Evolutionary conservation across 2,888 invertebrate genomes (phyloP), one percentile per base, ranked within the genome.

Genomic region (Sarcophaga carnaria): DNA sequence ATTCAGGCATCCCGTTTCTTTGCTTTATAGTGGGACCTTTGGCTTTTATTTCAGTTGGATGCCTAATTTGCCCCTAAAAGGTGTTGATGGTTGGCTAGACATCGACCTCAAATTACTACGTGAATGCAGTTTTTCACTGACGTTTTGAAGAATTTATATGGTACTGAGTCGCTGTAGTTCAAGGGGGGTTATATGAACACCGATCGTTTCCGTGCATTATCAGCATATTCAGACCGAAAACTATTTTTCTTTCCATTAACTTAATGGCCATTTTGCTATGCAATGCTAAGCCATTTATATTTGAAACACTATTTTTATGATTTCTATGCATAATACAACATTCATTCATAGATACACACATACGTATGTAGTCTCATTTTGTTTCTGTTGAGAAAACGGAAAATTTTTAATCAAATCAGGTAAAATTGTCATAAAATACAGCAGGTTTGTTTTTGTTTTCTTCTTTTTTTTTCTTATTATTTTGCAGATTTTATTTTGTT

Each of bases 331-430:
- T 17, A 54, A 14, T 2, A 54, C 54, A 67, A n/a, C 25, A 63
- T 75, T 69, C 20, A 25, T n/a, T 54, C 67, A n/a, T 60, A 63
- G 49, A 49, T 11, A 14, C 4, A 49, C 4, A 49, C 3, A 12
- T 14, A 49, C 10, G 2, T 11, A 64, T 72, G 66, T 69, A 37
- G 69, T 47, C 47, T 71, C 64, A 71, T 83, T 83, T 81, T 54
- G 66, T 17, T 77, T 77, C 22, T 59, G 4, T 71, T 71, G 72
- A 74, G 47, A 62, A 59, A 69, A 71, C 20, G 69, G 37, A 69
- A 81, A 90, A 90, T 90, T 91, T 90, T 90, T 92, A 92, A 92
- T 92, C 92, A 92, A 92, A 92, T 92, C 92, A 92, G 92, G 92
- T 92, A 92, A 91, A 91, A 91, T 90, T 92, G 90, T 91, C 92